Evolutionary conservation across 2,888 invertebrate species (phyloP).

Genomic region (Dolichopus griseipennis): DNA sequence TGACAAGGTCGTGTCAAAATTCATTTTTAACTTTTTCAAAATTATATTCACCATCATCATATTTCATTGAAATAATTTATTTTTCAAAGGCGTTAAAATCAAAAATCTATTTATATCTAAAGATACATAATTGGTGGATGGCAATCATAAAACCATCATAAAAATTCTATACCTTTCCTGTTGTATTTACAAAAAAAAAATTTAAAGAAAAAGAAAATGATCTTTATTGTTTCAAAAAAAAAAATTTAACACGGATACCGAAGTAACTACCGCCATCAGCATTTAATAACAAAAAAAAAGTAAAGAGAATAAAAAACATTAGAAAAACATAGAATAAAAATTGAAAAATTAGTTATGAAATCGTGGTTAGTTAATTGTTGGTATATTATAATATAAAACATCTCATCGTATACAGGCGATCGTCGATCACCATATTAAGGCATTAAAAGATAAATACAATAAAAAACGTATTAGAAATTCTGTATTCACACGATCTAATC

Average conservation of each 20-base stretch:
- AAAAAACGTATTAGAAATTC: too few species aligned
- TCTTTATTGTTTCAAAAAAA: background rate
- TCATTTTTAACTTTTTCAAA: too few species aligned
- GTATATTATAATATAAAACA: too few species aligned
- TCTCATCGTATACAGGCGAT: too few species aligned
- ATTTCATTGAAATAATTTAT: background rate
- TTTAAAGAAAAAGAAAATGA: background rate
- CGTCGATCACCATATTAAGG: too few species aligned
- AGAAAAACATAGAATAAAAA: background rate
- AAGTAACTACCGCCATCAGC: background rate
- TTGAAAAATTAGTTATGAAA: background rate
- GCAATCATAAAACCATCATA: background rate
- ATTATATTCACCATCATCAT: too few species aligned
- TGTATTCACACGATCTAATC: too few species aligned
- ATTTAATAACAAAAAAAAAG: too few species aligned
- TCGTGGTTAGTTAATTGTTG: background rate
- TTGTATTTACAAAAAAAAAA: background rate
- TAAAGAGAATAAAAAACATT: too few species aligned
- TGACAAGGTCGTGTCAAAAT: background rate
- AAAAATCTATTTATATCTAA: background rate
- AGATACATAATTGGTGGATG: too few species aligned
- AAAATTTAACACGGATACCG: background rate
- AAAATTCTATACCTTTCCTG: background rate
- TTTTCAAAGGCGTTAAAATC: background rate
- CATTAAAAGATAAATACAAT: too few species aligned